Conservation (phyloP, 1,140 invertebrate genomes). For the Heliconius hermathena region DNA sequence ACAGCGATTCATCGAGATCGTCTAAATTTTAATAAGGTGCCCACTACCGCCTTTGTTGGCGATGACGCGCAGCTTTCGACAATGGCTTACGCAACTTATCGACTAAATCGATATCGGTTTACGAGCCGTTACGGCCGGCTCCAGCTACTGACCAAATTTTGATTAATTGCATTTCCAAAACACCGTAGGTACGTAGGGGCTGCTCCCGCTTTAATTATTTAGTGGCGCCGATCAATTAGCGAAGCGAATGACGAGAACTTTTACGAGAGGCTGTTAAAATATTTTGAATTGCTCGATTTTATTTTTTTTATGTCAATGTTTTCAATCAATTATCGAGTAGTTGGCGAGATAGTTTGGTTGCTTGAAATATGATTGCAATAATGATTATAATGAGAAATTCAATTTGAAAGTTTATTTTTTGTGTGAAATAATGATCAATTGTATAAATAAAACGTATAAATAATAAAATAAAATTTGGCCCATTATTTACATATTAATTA, state of each 20-base stretch:
- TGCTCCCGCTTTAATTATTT: conserved; percentile 59
- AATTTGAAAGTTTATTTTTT: conserved; percentile 3
- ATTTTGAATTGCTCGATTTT: conserved; percentile 43
- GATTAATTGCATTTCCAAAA: conserved; percentile 78
- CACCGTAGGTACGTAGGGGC: conserved; percentile 53
- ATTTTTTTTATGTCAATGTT: conserved; percentile 32
- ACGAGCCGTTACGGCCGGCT: conserved; percentile 75
- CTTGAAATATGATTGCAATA: conserved; percentile 6
- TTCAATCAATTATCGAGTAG: conserved; percentile 26
- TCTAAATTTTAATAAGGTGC: conserved; percentile 81
- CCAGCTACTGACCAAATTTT: conserved; percentile 79
- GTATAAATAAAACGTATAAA: not conserved
- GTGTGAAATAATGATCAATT: not conserved
- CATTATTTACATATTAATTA: conserved; percentile 14
- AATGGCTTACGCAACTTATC: conserved; percentile 80
- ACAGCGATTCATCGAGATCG: conserved; percentile 72
- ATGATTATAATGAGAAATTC: not conserved
- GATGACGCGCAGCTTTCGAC: conserved; percentile 73
- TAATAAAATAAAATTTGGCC: no score
- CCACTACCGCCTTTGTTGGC: conserved; percentile 79
- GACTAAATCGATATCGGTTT: conserved; percentile 79
- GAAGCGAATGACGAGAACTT: conserved; percentile 65
- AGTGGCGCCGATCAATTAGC: conserved; percentile 78
- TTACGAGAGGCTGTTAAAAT: conserved; percentile 63
- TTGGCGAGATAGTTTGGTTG: not conserved